Percentiles rank a stretch among this genome's conserved stretches.
These are phyloP conservation scores for Danionella cerebrum DNA, from an alignment of 2,113 vertebrate genomes.

Conservation along the genomic window DNA sequence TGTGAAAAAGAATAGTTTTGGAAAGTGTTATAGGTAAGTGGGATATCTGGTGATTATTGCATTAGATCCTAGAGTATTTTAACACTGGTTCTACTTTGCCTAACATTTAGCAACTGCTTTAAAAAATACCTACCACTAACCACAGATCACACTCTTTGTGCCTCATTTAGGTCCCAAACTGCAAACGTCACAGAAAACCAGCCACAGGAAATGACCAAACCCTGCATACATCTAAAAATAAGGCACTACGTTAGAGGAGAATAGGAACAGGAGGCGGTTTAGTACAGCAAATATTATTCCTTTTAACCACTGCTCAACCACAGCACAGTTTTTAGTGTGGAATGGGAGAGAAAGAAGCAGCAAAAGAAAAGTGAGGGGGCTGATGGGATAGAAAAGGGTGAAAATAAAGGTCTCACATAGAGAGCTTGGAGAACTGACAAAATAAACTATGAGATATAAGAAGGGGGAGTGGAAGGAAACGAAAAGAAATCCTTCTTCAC, in stretches of 20 bases:
- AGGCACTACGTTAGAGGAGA: constrained; percentile 61
- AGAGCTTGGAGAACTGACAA: constrained; percentile 25
- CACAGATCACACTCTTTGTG: neutral
- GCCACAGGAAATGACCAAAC: constrained; percentile 66
- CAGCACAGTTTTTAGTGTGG: constrained; percentile 40
- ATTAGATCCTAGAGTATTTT: no score
- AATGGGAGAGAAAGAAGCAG: neutral
- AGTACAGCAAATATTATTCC: constrained; percentile 68
- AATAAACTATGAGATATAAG: constrained; percentile 21
- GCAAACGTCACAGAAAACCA: constrained; percentile 25
- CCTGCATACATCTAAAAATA: constrained; percentile 63
- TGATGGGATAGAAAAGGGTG: constrained; percentile 23
- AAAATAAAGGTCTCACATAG: constrained; percentile 11
- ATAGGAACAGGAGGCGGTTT: constrained; percentile 49
- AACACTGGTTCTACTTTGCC: neutral
- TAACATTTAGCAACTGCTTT: neutral
- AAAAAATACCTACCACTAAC: neutral
- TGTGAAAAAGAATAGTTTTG: no score
- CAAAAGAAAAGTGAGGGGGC: constrained; percentile 39
- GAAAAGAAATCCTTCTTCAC: neutral
- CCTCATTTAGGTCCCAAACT: neutral
- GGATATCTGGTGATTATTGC: no score
- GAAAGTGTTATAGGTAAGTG: no score
- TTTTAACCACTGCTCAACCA: constrained; percentile 55
- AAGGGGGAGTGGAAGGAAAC: neutral